phyloP scores from a whole-genome alignment of 2,797 vertebrate genomes.

The Carduelis carduelis region DNA sequence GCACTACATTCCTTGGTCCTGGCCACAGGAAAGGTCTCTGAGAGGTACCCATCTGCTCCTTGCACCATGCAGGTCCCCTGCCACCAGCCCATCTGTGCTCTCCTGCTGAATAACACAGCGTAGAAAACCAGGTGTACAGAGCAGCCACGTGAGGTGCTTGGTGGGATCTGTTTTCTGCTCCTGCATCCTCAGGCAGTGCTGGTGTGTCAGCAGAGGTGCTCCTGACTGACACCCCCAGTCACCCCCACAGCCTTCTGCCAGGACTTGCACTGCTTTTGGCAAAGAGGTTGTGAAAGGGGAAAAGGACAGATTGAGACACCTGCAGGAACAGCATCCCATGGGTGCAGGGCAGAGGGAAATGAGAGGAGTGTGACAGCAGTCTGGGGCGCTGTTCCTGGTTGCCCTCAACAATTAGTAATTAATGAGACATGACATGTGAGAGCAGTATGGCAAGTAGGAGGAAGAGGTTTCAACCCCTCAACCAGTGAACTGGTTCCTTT shows the following conservation, averaged over 20 bases:
- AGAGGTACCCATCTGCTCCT: background rate
- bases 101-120: background rate
- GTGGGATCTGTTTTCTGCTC: background rate
- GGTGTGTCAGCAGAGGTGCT: background rate
- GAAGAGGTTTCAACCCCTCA: background rate
- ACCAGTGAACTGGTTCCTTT: background rate
- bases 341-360: background rate
- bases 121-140: background rate
- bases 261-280: background rate
- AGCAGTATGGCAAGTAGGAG: background rate
- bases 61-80: background rate
- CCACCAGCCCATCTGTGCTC: background rate
- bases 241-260: background rate
- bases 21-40: background rate
- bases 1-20: background rate
- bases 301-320: background rate
- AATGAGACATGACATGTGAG: accelerated
- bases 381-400: background rate
- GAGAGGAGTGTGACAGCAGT: background rate
- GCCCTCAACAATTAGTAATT: background rate
- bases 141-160: accelerated
- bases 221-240: background rate
- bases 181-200: background rate
- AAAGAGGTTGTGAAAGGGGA: accelerated
- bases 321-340: background rate